Evolutionary conservation across 1,140 invertebrate genomes (phyloP), one percentile per base, ranked within the genome.

Genomic region (Phthorimaea operculella): DNA sequence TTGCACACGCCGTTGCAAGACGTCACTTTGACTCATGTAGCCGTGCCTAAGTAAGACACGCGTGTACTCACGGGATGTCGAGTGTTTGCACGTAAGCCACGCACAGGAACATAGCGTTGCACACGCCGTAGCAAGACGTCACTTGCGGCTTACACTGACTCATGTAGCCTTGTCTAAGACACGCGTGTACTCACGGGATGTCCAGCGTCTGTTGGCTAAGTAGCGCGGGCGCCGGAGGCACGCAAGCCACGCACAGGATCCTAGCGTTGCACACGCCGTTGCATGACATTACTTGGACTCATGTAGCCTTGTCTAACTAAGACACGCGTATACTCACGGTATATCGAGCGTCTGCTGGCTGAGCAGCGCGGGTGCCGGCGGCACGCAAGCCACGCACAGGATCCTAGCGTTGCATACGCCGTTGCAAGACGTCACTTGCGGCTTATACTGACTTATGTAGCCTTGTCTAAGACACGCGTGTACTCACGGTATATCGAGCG

Each of bases 1-100:
- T 97, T 98, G 79, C 96, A 98, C 0, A 99, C 96, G 8, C 96
- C 96, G 71, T 98, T 98, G 77, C 97, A 98, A 8, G 96, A 96
- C n/a, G 94, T 95, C n/a, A 96, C 77, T 98, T 87, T 99, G 97
- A 1, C 97, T 97, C 3, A 98, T 96, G 83, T 98, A 98, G 5
- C 96, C 96, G n/a, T n/a, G n/a, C n/a, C n/a, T n/a, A n/a, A n/a
- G n/a, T n/a, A n/a, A n/a, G n/a, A n/a, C n/a, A n/a, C n/a, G n/a
- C n/a, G n/a, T n/a, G n/a, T 5, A 69, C 76, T 74, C 21, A 79
- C 79, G 79, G 79, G 63, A 79, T 72, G 54, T 79, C 75, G 11
- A 79, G 56, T 3, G 78, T 74, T 21, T 73, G 72, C 14, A 98
- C 92, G 44, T 95, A 94, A 6, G 94, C 94, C 8, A 98, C 93